Evolutionary conservation across 2,113 vertebrate species (phyloP), one percentile per base, ranked within the genome.

Genomic region (Hypomesus transpacificus): DNA sequence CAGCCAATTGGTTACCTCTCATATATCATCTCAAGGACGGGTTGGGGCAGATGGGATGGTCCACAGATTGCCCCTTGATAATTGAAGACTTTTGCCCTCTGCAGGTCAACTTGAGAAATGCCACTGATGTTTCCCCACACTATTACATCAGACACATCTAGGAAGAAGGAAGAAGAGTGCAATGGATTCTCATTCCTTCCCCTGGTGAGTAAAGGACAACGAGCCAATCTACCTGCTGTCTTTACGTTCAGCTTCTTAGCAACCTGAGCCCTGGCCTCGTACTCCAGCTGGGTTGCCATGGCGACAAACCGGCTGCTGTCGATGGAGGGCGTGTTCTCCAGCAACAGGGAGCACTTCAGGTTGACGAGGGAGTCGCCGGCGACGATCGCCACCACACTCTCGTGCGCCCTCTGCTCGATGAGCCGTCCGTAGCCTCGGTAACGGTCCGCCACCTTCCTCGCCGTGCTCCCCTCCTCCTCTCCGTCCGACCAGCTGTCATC

Each of bases 81-180:
- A 79, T 89, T 86, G 82, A 91, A 92, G 71, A 97, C 86, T 22
- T 89, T 91, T 18, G 94, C 88, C 78, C 90, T 91, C 84, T 93
- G 94, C 72, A 98, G 91, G 87, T 99, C 96, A 6, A 94, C 51
- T n/a, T 93, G 91, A 75, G 88, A 94, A 70, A 70, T 85, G 26
- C 94, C 94, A 66, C 91, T 92, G 78, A 95, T 88, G 77, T 98
- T 96, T 22, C 96, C 96, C 96, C 97, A 99, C 34, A 98, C 79
- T 0, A 95, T 92, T n/a, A 98, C 87, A 6, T 94, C 84, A 85
- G 85, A 93, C 39, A 98, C 81, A 73, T 90, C 97, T 99, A 1
- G 78, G 82, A 51, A 59, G 76, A 78, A 72, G n/a, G 73, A 5
- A 53, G 9, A 59, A 17, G 5, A 11, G 14, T 21, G 4, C 22